phyloP scores from a whole-genome alignment of 1,140 invertebrate genomes.

The Thaumetopoea pityocampa region DNA sequence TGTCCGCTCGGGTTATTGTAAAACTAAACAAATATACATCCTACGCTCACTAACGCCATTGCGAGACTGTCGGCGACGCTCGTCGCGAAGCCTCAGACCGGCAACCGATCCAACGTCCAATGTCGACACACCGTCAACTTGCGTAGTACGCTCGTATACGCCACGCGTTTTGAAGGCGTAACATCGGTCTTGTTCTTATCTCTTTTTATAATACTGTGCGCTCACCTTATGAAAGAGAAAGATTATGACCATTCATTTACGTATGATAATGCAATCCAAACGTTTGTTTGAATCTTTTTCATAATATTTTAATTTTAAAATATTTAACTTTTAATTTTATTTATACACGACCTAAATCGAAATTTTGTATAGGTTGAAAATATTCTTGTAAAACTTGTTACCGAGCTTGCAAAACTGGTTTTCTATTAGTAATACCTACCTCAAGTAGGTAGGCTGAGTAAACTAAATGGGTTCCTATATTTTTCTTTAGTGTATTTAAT shows the following conservation, averaged over 20 bases:
- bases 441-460: too few species aligned
- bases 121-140: slow-evolving; percentile 74
- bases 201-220: slow-evolving; percentile 33
- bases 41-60: slow-evolving; percentile 69
- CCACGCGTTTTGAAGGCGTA: slow-evolving; percentile 53
- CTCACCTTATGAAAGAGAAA: slow-evolving; percentile 37
- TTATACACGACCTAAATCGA: slow-evolving; percentile 6
- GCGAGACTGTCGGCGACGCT: slow-evolving; percentile 66
- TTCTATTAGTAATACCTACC: too few species aligned
- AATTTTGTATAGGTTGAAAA: slow-evolving; percentile 1
- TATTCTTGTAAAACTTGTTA: too few species aligned
- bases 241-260: slow-evolving; percentile 68
- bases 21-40: slow-evolving; percentile 72
- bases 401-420: too few species aligned
- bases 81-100: slow-evolving; percentile 59
- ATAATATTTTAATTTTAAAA: slow-evolving; percentile 36
- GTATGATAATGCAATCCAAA: slow-evolving; percentile 67
- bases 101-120: slow-evolving; percentile 71
- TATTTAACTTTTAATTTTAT: slow-evolving; percentile 12
- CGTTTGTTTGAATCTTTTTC: slow-evolving; percentile 64
- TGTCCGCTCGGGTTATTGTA: slow-evolving; percentile 72
- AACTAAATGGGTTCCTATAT: too few species aligned
- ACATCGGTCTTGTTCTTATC: slow-evolving; percentile 28
- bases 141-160: slow-evolving; percentile 71
- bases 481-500: too few species aligned